Percentiles rank a stretch among this genome's conserved stretches.
These are phyloP conservation scores for Sparus aurata DNA, from an alignment of 2,797 vertebrate species.

Conservation along the genomic window DNA sequence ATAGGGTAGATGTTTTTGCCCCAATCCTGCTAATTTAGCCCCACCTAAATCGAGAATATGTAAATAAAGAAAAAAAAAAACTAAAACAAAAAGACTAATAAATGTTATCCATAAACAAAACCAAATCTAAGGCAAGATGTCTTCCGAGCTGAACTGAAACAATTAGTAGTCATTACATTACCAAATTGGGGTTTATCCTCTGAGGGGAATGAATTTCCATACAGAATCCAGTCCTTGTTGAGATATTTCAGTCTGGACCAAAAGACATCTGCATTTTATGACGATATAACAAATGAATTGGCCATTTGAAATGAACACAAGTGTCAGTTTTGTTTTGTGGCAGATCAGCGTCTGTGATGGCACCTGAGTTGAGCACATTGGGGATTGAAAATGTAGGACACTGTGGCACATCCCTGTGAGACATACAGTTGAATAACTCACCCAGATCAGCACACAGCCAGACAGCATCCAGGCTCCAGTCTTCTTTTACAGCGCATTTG, in stretches of 20 bases:
- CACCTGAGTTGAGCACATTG: conserved; percentile 15
- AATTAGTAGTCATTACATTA: neutral
- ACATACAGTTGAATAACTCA: conserved; percentile 1
- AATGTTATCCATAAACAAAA: too few relatives aligned
- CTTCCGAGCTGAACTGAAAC: too few relatives aligned
- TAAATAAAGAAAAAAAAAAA: too few relatives aligned
- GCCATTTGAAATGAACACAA: too few relatives aligned
- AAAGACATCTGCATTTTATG: neutral
- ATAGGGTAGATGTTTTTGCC: too few relatives aligned
- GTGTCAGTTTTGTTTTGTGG: neutral
- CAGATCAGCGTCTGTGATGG: neutral
- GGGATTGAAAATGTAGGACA: conserved; percentile 21
- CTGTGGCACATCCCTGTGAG: conserved; percentile 1
- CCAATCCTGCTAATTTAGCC: too few relatives aligned
- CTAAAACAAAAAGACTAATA: too few relatives aligned
- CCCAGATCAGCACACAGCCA: conserved; percentile 16
- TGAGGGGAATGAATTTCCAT: too few relatives aligned
- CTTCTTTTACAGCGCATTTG: conserved; percentile 1
- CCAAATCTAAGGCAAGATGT: too few relatives aligned
- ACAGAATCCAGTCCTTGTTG: too few relatives aligned
- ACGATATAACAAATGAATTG: neutral
- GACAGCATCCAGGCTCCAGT: neutral
- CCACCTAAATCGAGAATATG: too few relatives aligned
- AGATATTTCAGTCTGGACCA: conserved; percentile 1
- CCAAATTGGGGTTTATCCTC: neutral